Evolutionary conservation across 2,113 vertebrate species (phyloP), one percentile per base, ranked within the genome.

Genomic region (Notarius lentiginosus): DNA sequence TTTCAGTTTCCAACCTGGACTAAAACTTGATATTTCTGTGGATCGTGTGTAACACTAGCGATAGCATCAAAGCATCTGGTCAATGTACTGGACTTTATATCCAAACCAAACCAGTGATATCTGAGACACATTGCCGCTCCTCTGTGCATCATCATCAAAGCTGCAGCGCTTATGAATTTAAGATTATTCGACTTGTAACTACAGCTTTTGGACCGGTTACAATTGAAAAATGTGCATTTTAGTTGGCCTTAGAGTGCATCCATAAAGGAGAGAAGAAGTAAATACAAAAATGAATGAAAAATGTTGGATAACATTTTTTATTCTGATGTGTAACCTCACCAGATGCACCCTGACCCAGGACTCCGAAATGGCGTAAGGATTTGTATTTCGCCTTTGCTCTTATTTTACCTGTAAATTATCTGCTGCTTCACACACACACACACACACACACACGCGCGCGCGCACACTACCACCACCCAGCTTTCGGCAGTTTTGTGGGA

Each of bases 301-400:
- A 93, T 93, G 90, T 92, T 94, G 90, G 93, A 91, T 95, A 92
- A 95, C 92, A 90, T 93, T 94, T 94, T 84, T 95, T 94, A 94
- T 95, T 94, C 91, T 91, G 90, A 91, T 96, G 92, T 96, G 92
- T 94, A 92, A 94, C 92, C 90, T 92, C 88, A 93, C 93, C 93
- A 96, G 96, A 96, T 95, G 95, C 95, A 94, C 89, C 94, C 95
- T 11, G 94, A 94, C 88, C 91, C 92, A 61, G 96, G 95, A 96
- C 95, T 94, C 82, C 94, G 94, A 92, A 94, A 94, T 84, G 94
- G 94, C 92, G 96, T 97, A 96, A 97, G 96, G 94, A 91, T 93
- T 85, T 93, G 91, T 93, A 89, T 94, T 86, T 94, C 91, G 91
- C 85, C 77, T 89, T 89, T 88, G 61, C 88, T 86, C 81, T 88